Evolutionary conservation across 2,113 vertebrate genomes (phyloP), one percentile per base, ranked within the genome.

Genomic region (Hemiscyllium ocellatum): DNA sequence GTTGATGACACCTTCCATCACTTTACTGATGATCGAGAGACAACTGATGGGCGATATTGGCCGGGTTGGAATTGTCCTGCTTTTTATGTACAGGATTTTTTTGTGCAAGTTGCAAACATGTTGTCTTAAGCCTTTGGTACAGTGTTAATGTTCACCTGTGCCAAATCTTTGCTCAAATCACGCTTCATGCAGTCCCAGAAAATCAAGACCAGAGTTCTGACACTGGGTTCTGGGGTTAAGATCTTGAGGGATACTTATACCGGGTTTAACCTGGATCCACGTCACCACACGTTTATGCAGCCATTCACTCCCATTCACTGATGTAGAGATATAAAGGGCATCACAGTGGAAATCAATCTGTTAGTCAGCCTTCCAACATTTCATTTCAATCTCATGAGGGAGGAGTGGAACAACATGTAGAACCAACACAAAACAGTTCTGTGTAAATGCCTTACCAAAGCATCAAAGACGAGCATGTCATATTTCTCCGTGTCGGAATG

Each of bases 381-480:
- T 66, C 85, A 52, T 7, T 17, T 50, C 15, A 17, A 33, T 91
- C 29, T n/a, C 15, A 4, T n/a, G 15, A 17, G 4, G 56, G n/a
- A 93, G 7, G 33, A 22, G 1, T 56, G 10, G 15, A 91, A 33
- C 29, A 3, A 66, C 3, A 37, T 66, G 37, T 66, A 6, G 61
- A 66, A 37, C 20, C 17, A 3, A 2, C 29, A 65, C 29, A 52
- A 10, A 76, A 17, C 19, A 15, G 15, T 0, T 20, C 72, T 95
- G 3, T 47, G 4, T 19, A 95, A 8, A 42, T 26, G 96, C 96
- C 98, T 98, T 97, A 99, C 99, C 99, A 99, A 96, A n/a, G 99
- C 99, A 96, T 99, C 99, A 89, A 99, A 99, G 96, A 99, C 99
- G 2, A 99, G 98, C 96, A 99, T 99, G 97, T 99, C 99, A 47